Base-by-base conservation (phyloP, 30 jellyfish, hydroid and myxozoan genomes). In the Cassiopea andromeda region DNA sequence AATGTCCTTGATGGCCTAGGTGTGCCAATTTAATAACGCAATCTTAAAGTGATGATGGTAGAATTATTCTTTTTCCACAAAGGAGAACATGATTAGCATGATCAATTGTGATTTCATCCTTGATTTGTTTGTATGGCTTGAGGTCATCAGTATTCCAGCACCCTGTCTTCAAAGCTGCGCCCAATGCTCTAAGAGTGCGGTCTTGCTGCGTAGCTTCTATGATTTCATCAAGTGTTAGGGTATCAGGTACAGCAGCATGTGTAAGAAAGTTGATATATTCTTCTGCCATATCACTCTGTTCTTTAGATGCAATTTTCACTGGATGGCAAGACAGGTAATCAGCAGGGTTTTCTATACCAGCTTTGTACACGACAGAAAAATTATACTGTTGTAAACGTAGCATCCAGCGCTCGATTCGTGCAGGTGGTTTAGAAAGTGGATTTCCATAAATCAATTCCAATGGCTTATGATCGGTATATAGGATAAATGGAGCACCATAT, bases 1-100 rank as follows among this genome's bases (percentile, higher is more conserved):
- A 87, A 2, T 84, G 45, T 2, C 94, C 97, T 61, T 82, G 97
- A 76, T 89, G 85, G 43, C 96, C 96, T 58, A 1, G 49, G 58
- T 80, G 97, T 2, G 83, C 94, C 16, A 81, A 82, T 48, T 69
- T 14, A 27, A 74, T 47, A 43, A 90, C 91, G n/a, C 59, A 38
- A 16, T 83, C 54, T 59, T 72, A 78, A 15, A 89, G 81, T 46
- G 46, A 27, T 46, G 49, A 27, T 49, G 96, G 94, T 19, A 83
- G 2, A 16, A 85, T 47, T 16, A 85, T 85, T 85, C 71, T 59
- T 5, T 67, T n/a, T 74, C 93, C 93, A 27, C 77, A 43, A 60
- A 60, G 44, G 73, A 85, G 57, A 1, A 85, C 18, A 58, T 50
- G 64, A 50, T 75, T 85, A n/a, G 73, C 48, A 13, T 54, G 46